These are phyloP conservation scores for Sebastes goodei DNA, from an alignment of 2,797 vertebrate genomes.

Conservation along the genomic window DNA sequence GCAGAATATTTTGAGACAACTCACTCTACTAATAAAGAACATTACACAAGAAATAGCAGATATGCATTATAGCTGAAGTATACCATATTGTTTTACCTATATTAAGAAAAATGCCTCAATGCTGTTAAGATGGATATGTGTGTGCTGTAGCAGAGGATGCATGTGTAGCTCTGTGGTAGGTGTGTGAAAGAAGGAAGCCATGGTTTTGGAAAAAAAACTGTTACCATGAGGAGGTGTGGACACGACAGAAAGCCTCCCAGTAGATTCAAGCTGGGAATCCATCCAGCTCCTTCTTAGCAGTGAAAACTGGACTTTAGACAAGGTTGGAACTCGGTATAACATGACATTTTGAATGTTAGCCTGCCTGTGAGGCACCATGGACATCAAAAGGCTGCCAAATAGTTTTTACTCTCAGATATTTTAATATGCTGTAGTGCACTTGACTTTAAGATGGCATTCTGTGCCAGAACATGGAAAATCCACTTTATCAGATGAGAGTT, in stretches of 20 bases:
- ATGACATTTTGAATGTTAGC: conserved; percentile 19
- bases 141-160: not conserved
- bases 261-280: conserved; percentile 40
- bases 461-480: not conserved
- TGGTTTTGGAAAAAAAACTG: conserved; percentile 41
- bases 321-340: conserved; percentile 17
- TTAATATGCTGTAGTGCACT: not conserved
- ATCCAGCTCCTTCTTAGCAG: conserved; percentile 31
- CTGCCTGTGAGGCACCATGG: not conserved
- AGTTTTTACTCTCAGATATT: not conserved
- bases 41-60: not conserved
- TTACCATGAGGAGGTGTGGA: conserved; percentile 67
- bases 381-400: conserved; percentile 9
- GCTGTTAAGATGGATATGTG: not conserved
- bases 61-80: not conserved
- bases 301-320: conserved; percentile 26
- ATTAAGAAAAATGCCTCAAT: not conserved
- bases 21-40: not conserved
- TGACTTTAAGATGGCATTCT: conserved; percentile 15
- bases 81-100: not conserved
- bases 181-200: conserved; percentile 55
- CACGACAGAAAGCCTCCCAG: conserved; percentile 46
- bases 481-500: not conserved
- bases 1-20: not conserved
- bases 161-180: conserved; percentile 14